Evolutionary conservation across 1,140 invertebrate genomes (phyloP), one percentile per base, ranked within the genome.

Genomic region (Drosophila biarmipes): DNA sequence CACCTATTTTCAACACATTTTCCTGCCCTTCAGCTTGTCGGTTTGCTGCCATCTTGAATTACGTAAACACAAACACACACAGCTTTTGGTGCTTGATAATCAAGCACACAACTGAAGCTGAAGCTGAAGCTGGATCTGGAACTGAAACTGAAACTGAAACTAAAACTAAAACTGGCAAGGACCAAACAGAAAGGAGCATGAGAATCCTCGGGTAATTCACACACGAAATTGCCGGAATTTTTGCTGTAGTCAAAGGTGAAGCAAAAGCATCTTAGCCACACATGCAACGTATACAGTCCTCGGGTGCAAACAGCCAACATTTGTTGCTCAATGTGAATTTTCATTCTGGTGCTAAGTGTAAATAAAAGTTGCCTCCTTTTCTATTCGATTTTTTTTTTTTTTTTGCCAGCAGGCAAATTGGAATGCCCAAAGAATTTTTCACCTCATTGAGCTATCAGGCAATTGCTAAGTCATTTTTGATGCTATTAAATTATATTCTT

Each of bases 221-320:
- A 68, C 79, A 77, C 58, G 40, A 82, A 78, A 82, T 66, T 79
- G 48, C 78, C 66, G 75, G 71, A 62, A 84, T 84, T 80, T 74
- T 8, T 38, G 64, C 54, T 51, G 51, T 45, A 78, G 74, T 84
- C 80, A 82, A 82, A 84, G 75, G 79, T 84, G 74, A 82, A 37
- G 37, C 45, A 19, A 57, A 78, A 56, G 68, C 56, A 64, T 73
- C 67, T 81, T 63, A 62, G 53, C 69, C 66, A 67, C 75, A 79
- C 46, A 78, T 54, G 43, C 54, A 52, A 46, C 21, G 29, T 19
- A 35, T 45, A 34, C 12, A 11, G 34, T 27, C 4, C 10, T 17
- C 1, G 6, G 14, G 12, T 6, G 56, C 34, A 73, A 24, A 53
- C 14, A 54, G 14, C 42, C 27, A 51, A 37, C 17, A 48, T 63